Conservation (phyloP, 2,888 invertebrate genomes). For the Epistrophe eligans region DNA sequence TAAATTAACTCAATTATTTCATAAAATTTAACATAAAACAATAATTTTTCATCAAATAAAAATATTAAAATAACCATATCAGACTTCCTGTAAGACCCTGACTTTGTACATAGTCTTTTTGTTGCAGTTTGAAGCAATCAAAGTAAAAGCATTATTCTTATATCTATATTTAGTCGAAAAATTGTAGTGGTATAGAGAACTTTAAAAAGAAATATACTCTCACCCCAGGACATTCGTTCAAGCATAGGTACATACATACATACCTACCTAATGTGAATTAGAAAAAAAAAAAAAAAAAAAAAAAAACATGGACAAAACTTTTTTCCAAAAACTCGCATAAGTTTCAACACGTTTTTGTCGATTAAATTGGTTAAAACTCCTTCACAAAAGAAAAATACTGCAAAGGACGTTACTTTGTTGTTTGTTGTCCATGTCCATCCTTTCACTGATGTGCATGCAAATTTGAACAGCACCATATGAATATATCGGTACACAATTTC, state of each 20-base stretch:
- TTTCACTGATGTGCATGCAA: constrained; percentile 51
- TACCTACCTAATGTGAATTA: not conserved
- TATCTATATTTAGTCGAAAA: not conserved
- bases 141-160: constrained; percentile 60
- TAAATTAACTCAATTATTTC: too few species aligned
- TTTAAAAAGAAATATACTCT: constrained; percentile 16
- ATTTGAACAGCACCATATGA: constrained; percentile 65
- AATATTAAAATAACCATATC: not conserved
- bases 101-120: not conserved
- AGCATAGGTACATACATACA: not conserved
- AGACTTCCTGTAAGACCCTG: not conserved
- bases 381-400: constrained; percentile 63
- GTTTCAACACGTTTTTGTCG: constrained; percentile 71
- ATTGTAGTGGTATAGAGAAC: constrained; percentile 2
- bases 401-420: constrained; percentile 68
- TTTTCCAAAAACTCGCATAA: constrained; percentile 32
- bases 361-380: constrained; percentile 72
- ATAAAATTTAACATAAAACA: too few species aligned
- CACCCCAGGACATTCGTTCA: not conserved
- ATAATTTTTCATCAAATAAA: too few species aligned
- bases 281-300: not conserved
- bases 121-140: constrained; percentile 40
- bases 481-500: constrained; percentile 71
- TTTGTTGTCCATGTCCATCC: constrained; percentile 66
- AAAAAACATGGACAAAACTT: not conserved